A percentile compares a stretch with the other conserved stretches of the same genome.
These are phyloP conservation scores for Drosophila ohnishii DNA, from an alignment of 1,140 invertebrate genomes.

Conservation along the genomic window DNA sequence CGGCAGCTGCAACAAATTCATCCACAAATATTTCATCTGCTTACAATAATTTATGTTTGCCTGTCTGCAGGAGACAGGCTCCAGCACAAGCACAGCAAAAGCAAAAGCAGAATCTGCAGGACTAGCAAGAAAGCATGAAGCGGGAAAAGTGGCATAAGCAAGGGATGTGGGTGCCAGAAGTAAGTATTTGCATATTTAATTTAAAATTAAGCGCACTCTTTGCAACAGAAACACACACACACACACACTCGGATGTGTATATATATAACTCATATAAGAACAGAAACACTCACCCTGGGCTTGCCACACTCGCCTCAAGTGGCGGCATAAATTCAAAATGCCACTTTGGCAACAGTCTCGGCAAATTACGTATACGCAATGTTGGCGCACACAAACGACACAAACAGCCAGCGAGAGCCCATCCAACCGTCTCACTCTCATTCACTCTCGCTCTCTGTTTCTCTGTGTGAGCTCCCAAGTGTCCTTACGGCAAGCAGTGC, in stretches of 20 bases:
- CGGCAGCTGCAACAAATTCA: constrained; percentile 50
- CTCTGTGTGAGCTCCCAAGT: constrained; percentile 49
- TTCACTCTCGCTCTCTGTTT: constrained; percentile 8
- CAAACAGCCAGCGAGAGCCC: constrained; percentile 35
- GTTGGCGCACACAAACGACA: constrained; percentile 49
- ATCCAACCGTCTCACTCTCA: constrained; percentile 6
- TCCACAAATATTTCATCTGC: constrained; percentile 57
- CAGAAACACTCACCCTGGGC: constrained; percentile 32
- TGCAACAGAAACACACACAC: constrained; percentile 5
- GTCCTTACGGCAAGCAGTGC: constrained; percentile 35
- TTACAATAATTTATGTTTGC: constrained; percentile 64
- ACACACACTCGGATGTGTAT: background rate
- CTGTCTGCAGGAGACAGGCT: constrained; percentile 54
- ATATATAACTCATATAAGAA: constrained; percentile 11
- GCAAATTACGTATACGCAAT: constrained; percentile 77
- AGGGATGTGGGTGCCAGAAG: constrained; percentile 17
- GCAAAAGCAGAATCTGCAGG: background rate
- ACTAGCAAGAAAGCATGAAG: constrained; percentile 9
- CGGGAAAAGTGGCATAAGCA: constrained; percentile 13
- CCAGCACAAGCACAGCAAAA: background rate
- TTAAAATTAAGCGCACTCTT: constrained; percentile 65
- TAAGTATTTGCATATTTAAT: constrained; percentile 73
- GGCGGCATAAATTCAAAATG: constrained; percentile 78
- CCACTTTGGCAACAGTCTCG: constrained; percentile 71
- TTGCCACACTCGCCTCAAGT: constrained; percentile 68